Percentiles rank a stretch among this genome's conserved stretches.
These are phyloP conservation scores for Acrocephalus kingi DNA, from an alignment of 2,113 vertebrate genomes.

Conservation along the genomic window DNA sequence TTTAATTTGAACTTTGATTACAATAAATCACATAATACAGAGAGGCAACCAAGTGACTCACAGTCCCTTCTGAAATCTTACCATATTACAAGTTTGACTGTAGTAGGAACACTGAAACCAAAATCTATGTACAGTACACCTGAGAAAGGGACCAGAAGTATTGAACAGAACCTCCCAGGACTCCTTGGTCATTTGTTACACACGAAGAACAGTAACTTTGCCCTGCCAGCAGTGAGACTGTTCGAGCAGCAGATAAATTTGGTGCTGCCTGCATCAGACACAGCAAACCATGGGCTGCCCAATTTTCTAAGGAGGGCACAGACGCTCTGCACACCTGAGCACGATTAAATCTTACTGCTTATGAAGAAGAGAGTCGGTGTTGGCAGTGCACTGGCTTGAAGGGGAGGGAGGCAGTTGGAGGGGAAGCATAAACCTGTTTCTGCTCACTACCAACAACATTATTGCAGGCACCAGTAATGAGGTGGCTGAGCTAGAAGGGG, in stretches of 20 bases:
- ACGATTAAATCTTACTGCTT: conserved; percentile 65
- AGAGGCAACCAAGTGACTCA: background rate
- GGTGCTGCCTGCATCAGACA: conserved; percentile 27
- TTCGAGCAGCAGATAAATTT: conserved; percentile 61
- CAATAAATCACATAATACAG: background rate
- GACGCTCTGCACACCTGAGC: conserved; percentile 72
- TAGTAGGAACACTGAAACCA: background rate
- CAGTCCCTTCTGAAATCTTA: background rate
- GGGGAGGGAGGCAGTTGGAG: conserved; percentile 36
- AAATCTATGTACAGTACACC: background rate
- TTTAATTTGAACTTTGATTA: conserved; percentile 26
- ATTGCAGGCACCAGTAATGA: conserved; percentile 62
- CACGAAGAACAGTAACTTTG: background rate
- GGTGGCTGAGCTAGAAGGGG: conserved; percentile 46
- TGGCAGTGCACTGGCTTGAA: conserved; percentile 41
- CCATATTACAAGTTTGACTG: background rate
- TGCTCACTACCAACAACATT: conserved; percentile 56
- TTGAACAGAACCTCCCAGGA: background rate
- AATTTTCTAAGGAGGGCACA: conserved; percentile 66
- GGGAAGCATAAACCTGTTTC: conserved; percentile 42
- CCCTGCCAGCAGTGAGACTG: conserved; percentile 40
- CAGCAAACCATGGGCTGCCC: conserved; percentile 46
- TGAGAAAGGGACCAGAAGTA: conserved; percentile 2
- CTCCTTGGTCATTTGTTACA: conserved; percentile 36
- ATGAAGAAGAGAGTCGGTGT: conserved; percentile 21